Evolutionary conservation across 37 sponge, comb jelly and placozoan genomes (phyloP).

Genomic region (Beroe forskalii): DNA sequence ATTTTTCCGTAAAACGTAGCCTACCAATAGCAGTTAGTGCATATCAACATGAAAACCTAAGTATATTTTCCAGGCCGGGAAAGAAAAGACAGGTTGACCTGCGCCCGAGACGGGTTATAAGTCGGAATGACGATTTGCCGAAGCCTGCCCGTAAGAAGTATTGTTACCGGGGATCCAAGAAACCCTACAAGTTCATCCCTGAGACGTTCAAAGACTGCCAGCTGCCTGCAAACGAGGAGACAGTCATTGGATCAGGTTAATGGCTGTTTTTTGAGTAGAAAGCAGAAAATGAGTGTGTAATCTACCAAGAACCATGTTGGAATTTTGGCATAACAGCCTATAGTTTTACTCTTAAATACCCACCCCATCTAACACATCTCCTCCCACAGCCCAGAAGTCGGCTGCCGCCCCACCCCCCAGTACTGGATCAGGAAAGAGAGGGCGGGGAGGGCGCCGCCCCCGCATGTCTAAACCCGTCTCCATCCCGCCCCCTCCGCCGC

Average conservation of each 20-base stretch:
- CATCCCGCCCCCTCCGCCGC: constrained; percentile 17
- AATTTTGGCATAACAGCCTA: too few relatives aligned
- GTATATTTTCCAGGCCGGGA: neutral
- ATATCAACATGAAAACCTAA: too few relatives aligned
- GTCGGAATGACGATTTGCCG: constrained; percentile 12
- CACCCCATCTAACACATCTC: neutral
- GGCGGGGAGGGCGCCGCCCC: constrained; percentile 32
- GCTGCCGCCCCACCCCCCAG: neutral
- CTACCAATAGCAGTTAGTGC: too few relatives aligned
- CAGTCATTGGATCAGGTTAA: constrained; percentile 57
- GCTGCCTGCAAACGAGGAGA: constrained; percentile 51
- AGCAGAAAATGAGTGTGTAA: too few relatives aligned
- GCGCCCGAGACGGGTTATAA: neutral
- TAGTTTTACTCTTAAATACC: too few relatives aligned
- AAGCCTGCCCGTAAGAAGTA: constrained; percentile 58
- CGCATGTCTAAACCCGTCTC: neutral
- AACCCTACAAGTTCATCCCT: constrained; percentile 64
- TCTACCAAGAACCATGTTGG: too few relatives aligned
- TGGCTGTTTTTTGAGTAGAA: neutral
- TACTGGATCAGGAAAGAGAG: neutral
- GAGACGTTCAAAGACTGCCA: constrained; percentile 37
- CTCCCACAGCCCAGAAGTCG: neutral
- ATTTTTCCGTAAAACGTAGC: too few relatives aligned
- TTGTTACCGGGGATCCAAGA: constrained; percentile 50
- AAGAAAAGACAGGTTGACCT: constrained; percentile 5